Conservation (phyloP, 2,888 invertebrate genomes). For the Drosophila anomalipes region DNA sequence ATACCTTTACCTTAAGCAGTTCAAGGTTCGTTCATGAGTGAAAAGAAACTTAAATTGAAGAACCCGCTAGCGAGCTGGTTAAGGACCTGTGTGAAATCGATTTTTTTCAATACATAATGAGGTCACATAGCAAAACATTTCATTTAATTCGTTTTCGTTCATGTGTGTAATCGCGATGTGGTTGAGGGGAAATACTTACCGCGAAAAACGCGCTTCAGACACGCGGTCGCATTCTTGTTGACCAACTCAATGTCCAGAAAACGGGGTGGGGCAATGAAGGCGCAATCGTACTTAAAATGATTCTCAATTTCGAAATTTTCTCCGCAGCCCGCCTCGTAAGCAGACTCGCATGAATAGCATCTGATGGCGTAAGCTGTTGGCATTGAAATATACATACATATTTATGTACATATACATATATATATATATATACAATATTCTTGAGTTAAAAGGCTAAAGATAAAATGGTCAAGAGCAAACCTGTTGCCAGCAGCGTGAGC, state of each 20-base stretch:
- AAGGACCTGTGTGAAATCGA: not conserved
- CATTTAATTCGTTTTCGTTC: slow-evolving; percentile 3
- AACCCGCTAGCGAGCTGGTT: not conserved
- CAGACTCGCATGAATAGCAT: slow-evolving; percentile 84
- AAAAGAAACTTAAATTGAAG: not conserved
- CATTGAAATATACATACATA: slow-evolving; percentile 47
- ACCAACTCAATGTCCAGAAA: slow-evolving; percentile 75
- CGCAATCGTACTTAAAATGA: slow-evolving; percentile 82
- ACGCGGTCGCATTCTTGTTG: slow-evolving; percentile 81
- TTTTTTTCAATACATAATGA: not conserved
- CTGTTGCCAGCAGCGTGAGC: slow-evolving; percentile 59
- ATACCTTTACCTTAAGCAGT: not conserved
- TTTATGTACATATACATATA: not conserved
- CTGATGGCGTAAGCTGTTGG: slow-evolving; percentile 80
- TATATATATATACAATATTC: slow-evolving; percentile 9
- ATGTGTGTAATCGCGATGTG: not conserved
- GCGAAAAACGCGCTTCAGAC: slow-evolving; percentile 80
- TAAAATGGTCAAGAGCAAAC: slow-evolving; percentile 52
- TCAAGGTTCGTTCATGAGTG: not conserved
- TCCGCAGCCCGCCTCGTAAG: slow-evolving; percentile 79
- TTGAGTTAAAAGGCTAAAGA: slow-evolving; percentile 40
- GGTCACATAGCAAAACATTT: slow-evolving; percentile 6
- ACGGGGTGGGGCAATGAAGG: slow-evolving; percentile 78
- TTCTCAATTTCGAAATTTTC: slow-evolving; percentile 79
- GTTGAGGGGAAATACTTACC: slow-evolving; percentile 68